Evolutionary conservation across 2,113 vertebrate genomes (phyloP).

Genomic region (Ochotona princeps): DNA sequence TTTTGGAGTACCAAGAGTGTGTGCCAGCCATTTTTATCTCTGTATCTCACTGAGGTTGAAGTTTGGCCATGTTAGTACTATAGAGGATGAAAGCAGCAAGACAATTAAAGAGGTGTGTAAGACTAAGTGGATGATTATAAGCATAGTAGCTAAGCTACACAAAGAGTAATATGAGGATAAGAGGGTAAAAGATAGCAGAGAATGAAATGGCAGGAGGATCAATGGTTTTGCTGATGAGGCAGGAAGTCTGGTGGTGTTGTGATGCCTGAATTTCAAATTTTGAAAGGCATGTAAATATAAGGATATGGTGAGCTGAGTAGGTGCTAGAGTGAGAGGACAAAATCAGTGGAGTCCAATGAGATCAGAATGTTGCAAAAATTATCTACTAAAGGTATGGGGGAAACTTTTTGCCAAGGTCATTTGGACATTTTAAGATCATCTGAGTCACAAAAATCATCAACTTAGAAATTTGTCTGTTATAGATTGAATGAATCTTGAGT

Average conservation of each 20-base stretch:
- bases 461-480: too few relatives aligned
- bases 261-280: constrained; percentile 16
- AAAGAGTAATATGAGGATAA: not conserved
- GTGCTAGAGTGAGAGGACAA: not conserved
- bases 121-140: not conserved
- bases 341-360: not conserved
- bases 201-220: not conserved
- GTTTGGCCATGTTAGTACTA: not conserved
- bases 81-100: not conserved
- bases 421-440: too few relatives aligned
- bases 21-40: not conserved
- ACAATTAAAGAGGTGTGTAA: not conserved
- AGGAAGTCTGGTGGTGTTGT: not conserved
- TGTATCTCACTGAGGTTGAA: not conserved
- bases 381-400: not conserved
- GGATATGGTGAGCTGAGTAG: not conserved
- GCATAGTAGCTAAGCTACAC: not conserved
- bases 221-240: not conserved
- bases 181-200: not conserved
- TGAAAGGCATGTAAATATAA: not conserved
- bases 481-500: too few relatives aligned
- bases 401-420: too few relatives aligned
- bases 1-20: too few relatives aligned
- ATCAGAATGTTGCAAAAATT: not conserved
- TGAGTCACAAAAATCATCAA: too few relatives aligned